Conservation (phyloP, 2,888 invertebrate genomes). For the Scaptomyza tumidula region DNA sequence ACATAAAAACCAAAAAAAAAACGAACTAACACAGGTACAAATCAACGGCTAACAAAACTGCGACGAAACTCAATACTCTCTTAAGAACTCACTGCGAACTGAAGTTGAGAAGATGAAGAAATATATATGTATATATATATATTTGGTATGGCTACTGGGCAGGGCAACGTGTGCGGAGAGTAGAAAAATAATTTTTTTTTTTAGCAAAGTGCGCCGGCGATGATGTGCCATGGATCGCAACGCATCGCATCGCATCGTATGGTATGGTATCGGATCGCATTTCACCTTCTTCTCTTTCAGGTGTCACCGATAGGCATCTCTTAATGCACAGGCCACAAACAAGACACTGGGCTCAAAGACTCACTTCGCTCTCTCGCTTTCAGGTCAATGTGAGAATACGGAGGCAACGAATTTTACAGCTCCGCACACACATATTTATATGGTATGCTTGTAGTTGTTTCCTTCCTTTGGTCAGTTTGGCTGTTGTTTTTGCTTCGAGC, state of each 20-base stretch:
- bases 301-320: constrained; percentile 83
- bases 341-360: constrained; percentile 24
- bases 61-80: constrained; percentile 66
- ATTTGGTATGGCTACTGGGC: constrained; percentile 45
- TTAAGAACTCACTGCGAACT: constrained; percentile 32
- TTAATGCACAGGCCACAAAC: constrained; percentile 72
- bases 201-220: constrained; percentile 69
- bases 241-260: constrained; percentile 79
- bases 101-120: constrained; percentile 67
- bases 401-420: constrained; percentile 65
- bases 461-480: constrained; percentile 47
- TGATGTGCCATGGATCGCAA: constrained; percentile 72
- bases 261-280: constrained; percentile 78
- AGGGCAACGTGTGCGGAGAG: neutral
- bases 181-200: constrained; percentile 64
- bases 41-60: constrained; percentile 72
- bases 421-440: constrained; percentile 29
- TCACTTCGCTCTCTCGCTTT: constrained; percentile 3
- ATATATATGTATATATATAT: constrained; percentile 37
- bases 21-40: constrained; percentile 65
- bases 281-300: constrained; percentile 82
- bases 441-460: neutral
- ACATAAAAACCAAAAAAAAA: constrained; percentile 20
- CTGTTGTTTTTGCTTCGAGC: constrained; percentile 19
- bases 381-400: constrained; percentile 55